Evolutionary conservation across 2,797 vertebrate genomes (phyloP).

Genomic region (Xerus rutilus): DNA sequence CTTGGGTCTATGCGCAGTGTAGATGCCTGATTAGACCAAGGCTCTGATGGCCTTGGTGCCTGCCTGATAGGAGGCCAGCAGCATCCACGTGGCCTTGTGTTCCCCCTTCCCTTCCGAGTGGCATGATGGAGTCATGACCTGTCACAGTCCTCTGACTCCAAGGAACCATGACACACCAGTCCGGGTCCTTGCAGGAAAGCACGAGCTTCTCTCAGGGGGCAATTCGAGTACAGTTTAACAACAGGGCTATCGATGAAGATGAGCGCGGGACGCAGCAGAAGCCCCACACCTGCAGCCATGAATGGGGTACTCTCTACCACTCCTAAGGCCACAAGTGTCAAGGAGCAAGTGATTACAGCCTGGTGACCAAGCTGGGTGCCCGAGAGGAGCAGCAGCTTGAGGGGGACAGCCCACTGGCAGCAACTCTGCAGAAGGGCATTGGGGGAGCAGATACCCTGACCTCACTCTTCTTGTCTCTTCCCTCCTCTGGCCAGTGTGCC

Average conservation of each 20-base stretch:
- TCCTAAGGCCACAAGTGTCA: neutral
- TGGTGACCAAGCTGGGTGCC: neutral
- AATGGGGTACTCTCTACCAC: neutral
- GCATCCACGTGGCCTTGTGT: too few species aligned
- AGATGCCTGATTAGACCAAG: neutral
- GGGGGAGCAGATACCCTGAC: neutral
- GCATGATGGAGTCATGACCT: neutral
- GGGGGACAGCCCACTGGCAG: neutral
- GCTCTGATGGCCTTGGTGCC: neutral
- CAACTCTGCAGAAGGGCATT: neutral
- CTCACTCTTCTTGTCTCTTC: neutral
- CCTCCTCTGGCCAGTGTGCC: neutral
- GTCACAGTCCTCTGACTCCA: neutral
- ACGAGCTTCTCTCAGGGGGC: neutral
- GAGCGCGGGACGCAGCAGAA: neutral
- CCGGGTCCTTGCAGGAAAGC: neutral
- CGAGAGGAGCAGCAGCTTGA: neutral
- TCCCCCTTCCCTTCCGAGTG: neutral
- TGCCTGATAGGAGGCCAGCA: too few species aligned
- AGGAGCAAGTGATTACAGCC: neutral
- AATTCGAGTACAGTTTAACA: too few species aligned
- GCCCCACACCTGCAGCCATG: neutral
- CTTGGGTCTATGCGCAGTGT: neutral
- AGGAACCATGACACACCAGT: neutral
- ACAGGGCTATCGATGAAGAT: neutral